Evolutionary conservation across 2,797 vertebrate species (phyloP), one percentile per base, ranked within the genome.

Genomic region (Schizopygopsis malacanthus): DNA sequence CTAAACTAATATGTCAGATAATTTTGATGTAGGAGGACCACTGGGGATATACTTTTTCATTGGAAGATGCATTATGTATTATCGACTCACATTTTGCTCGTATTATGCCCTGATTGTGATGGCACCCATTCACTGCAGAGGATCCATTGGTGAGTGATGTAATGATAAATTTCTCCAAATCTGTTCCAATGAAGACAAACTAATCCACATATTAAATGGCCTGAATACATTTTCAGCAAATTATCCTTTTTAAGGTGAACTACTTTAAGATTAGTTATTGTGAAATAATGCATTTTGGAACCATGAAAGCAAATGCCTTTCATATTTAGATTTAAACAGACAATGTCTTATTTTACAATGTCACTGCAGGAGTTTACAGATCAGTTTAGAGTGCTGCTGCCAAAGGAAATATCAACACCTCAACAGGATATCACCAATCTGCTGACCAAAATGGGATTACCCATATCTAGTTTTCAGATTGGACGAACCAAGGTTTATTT

Each of bases 331-430:
- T 83, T 63, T 65, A 43, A 84, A 52, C 12, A 18, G 18, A 80
- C 61, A 76, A 25, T 28, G 33, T 37, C 65, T 25, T 37, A 37
- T 39, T 39, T 61, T 54, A 33, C 43, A 37, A 11, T 28, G 28
- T 41, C 82, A 47, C 78, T 76, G 6, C 67, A 99, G 98, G 98
- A 98, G 81, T 99, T 99, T 92, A 93, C 93, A 0, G 92, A 96
- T 81, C 97, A 96, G 86, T 99, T 98, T 93, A 93, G 96, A 88
- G 96, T 98, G 43, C 92, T 99, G 84, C 92, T 99, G 84, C 97
- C 97, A 59, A 97, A 95, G 92, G 93, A 94, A 33, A 90, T 93
- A 1, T 87, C 90, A 18, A 94, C 93, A 41, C 93, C 94, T 2
- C 94, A 96, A 71, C 94, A 96, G 84, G 93, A 95, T 39, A 97